phyloP scores from a whole-genome alignment of 1,140 invertebrate species.

The Brachionus koreanus region DNA sequence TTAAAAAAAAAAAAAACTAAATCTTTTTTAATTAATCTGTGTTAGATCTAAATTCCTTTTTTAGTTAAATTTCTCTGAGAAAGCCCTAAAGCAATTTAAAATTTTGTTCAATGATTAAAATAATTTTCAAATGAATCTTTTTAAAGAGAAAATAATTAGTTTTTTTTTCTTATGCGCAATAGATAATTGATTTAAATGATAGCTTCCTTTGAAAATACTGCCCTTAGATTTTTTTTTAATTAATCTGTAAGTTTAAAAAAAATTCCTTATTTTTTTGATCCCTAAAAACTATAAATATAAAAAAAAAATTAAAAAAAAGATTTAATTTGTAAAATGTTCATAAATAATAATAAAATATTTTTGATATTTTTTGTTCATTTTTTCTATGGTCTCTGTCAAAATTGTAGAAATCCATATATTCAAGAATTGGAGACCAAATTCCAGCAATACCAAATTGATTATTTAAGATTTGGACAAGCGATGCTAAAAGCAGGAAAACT shows the following conservation, averaged over 20 bases:
- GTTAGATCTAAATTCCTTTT: neutral
- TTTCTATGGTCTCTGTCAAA: neutral
- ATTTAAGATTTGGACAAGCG: neutral
- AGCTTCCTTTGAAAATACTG: neutral
- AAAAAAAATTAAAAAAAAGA: neutral
- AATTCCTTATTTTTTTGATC: neutral
- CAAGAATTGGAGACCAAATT: neutral
- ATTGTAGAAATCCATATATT: neutral
- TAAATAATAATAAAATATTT: neutral
- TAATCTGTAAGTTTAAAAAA: neutral
- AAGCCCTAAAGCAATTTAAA: neutral
- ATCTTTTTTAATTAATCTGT: neutral
- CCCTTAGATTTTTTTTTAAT: neutral
- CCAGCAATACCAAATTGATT: neutral
- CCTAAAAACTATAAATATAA: neutral
- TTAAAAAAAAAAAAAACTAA: no score
- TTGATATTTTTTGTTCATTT: neutral
- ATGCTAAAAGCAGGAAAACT: neutral
- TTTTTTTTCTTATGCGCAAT: no score
- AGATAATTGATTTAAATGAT: no score
- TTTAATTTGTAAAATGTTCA: neutral
- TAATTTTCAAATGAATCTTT: neutral
- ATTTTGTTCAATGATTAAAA: neutral
- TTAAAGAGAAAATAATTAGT: no score
- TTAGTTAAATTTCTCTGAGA: neutral